Evolutionary conservation across 2,113 vertebrate species (phyloP).

Genomic region (Spilogale gracilis): DNA sequence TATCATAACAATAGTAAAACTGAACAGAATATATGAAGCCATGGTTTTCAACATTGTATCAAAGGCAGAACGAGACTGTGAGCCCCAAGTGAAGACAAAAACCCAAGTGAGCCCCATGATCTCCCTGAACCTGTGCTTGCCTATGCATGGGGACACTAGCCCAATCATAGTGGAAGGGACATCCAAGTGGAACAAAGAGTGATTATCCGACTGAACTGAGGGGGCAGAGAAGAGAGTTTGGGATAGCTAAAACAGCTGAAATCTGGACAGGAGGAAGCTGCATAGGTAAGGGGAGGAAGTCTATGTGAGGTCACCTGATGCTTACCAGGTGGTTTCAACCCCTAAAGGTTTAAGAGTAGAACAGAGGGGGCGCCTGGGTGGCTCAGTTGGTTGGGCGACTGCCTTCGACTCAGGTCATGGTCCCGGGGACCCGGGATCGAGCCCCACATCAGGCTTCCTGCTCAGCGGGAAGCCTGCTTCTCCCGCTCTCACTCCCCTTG

Average conservation of each 20-base stretch:
- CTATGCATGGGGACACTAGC: not conserved
- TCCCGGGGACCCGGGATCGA: too few relatives aligned
- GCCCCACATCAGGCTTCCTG: too few relatives aligned
- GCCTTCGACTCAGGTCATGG: too few relatives aligned
- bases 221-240: not conserved
- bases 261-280: not conserved
- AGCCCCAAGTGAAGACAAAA: not conserved
- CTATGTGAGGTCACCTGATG: not conserved
- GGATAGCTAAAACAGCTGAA: too few relatives aligned
- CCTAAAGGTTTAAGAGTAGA: not conserved
- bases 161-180: accelerated
- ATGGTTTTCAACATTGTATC: not conserved
- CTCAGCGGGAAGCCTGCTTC: too few relatives aligned
- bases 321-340: too few relatives aligned
- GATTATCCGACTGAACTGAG: not conserved
- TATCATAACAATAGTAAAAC: too few relatives aligned
- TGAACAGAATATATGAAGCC: not conserved
- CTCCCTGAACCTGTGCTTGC: not conserved
- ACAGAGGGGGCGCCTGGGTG: not conserved
- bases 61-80: not conserved
- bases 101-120: not conserved
- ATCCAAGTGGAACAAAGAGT: accelerated
- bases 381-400: too few relatives aligned
- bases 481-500: too few relatives aligned
- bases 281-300: too few relatives aligned